Conservation (phyloP, 2,113 vertebrate species). For the Sapajus apella region DNA sequence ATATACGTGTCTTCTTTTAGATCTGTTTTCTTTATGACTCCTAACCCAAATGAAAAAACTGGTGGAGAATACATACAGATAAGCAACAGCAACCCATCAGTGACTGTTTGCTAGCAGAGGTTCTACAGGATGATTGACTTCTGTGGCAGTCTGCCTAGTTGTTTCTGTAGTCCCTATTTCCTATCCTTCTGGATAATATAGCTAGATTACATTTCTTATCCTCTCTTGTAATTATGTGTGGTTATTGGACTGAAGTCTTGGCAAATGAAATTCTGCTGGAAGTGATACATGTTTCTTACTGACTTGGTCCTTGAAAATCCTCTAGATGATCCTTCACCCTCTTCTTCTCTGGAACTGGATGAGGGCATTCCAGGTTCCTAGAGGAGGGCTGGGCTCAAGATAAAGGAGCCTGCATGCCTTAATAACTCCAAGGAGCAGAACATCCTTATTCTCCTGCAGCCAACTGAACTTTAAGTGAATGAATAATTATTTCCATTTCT, state of each 20-base stretch:
- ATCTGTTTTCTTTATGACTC: not conserved
- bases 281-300: not conserved
- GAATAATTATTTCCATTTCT: not conserved
- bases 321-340: not conserved
- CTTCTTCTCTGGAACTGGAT: not conserved
- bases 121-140: not conserved
- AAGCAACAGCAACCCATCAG: not conserved
- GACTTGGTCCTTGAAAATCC: not conserved
- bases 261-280: not conserved
- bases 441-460: not conserved
- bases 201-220: not conserved
- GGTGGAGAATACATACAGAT: not conserved
- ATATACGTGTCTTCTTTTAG: not conserved
- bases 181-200: not conserved
- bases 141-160: not conserved
- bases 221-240: not conserved
- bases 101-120: not conserved
- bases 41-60: not conserved
- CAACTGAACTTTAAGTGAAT: not conserved
- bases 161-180: not conserved
- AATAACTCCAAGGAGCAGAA: not conserved
- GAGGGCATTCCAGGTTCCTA: not conserved
- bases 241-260: not conserved
- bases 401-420: not conserved
- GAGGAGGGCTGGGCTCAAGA: not conserved